Conservation (phyloP, 2,888 invertebrate genomes). For the Mayetiola destructor region DNA sequence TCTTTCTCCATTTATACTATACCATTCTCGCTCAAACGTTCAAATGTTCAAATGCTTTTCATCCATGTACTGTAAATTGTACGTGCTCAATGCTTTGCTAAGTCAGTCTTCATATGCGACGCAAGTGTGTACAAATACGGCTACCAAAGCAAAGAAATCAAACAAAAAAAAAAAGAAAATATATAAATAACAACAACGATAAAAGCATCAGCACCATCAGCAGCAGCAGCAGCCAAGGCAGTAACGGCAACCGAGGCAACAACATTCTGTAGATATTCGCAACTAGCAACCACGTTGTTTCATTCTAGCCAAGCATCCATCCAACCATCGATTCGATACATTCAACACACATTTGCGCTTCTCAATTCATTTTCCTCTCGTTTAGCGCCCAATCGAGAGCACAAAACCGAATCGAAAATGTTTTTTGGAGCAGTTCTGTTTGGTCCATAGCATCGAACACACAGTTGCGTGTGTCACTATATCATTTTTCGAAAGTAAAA, state of each 20-base stretch:
- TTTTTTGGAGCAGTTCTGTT: constrained; percentile 4
- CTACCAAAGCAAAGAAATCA: too few species aligned
- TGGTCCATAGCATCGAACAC: constrained; percentile 3
- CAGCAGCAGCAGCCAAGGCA: too few species aligned
- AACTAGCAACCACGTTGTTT: too few species aligned
- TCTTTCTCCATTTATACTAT: not conserved
- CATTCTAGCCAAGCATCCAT: too few species aligned
- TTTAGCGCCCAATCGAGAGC: constrained; percentile 10
- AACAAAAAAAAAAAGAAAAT: constrained; percentile 1
- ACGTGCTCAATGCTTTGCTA: too few species aligned
- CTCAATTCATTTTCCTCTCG: constrained; percentile 5
- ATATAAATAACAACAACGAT: too few species aligned
- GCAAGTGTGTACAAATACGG: constrained; percentile 11
- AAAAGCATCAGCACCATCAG: not conserved
- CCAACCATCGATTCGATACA: too few species aligned
- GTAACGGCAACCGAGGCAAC: not conserved
- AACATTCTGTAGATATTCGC: too few species aligned
- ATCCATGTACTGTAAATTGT: not conserved
- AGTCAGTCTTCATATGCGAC: constrained; percentile 1
- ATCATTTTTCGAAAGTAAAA: too few species aligned
- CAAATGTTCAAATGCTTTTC: not conserved
- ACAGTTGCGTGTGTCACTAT: too few species aligned
- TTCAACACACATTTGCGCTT: constrained; percentile 10
- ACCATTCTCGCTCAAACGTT: not conserved
- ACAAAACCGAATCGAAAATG: constrained; percentile 4